phyloP scores from a whole-genome alignment of 1,140 invertebrate genomes.

The Stegodyphus dumicola region DNA sequence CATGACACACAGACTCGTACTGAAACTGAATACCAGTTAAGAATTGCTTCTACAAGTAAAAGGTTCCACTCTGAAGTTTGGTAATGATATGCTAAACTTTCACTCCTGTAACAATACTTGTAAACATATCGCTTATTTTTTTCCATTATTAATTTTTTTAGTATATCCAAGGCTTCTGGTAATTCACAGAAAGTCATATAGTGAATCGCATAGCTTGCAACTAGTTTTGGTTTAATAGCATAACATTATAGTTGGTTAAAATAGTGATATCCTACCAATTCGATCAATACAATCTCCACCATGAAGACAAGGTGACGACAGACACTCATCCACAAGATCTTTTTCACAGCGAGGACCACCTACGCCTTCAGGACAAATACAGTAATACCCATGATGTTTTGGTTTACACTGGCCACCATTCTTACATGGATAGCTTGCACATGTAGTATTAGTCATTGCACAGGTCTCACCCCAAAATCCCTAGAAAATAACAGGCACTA shows the following conservation, averaged over 20 bases:
- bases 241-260: not conserved
- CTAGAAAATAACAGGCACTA: conserved; percentile 73
- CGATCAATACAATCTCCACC: conserved; percentile 84
- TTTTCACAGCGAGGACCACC: conserved; percentile 83
- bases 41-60: too few species aligned
- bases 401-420: conserved; percentile 70
- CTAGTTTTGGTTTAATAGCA: too few species aligned
- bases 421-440: conserved; percentile 76
- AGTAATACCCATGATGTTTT: conserved; percentile 75
- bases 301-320: conserved; percentile 84
- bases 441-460: conserved; percentile 82
- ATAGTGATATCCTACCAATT: conserved; percentile 65
- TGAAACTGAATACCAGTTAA: too few species aligned
- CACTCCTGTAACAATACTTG: too few species aligned
- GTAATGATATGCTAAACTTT: too few species aligned
- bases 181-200: too few species aligned
- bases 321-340: conserved; percentile 82
- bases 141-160: too few species aligned
- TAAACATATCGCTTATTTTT: too few species aligned
- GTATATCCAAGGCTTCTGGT: too few species aligned
- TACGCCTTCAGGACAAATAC: conserved; percentile 77
- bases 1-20: too few species aligned
- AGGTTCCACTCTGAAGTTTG: too few species aligned
- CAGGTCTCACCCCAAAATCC: conserved; percentile 73
- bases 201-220: too few species aligned